Evolutionary conservation across 2,888 invertebrate genomes (phyloP).

Genomic region (Seira musarum): DNA sequence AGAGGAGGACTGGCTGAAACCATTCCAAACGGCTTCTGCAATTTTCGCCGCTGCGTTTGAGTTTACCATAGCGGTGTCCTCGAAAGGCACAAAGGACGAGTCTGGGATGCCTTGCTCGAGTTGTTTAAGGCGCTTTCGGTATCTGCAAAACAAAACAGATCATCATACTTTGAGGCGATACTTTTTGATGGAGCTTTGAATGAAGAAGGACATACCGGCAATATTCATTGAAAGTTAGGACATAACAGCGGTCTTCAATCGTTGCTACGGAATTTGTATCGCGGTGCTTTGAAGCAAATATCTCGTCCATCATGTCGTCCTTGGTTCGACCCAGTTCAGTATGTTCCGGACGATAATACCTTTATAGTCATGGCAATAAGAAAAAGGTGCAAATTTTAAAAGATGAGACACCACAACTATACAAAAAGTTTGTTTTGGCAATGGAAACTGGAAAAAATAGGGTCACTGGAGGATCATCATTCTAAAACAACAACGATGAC

Average conservation of each 20-base stretch:
- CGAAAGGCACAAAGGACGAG: conserved; percentile 82
- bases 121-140: conserved; percentile 86
- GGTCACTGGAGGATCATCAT: conserved; percentile 82
- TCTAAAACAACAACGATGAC: conserved; percentile 74
- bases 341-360: conserved; percentile 99
- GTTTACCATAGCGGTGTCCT: conserved; percentile 60
- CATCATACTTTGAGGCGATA: no score
- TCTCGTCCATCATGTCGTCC: conserved; percentile 89
- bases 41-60: conserved; percentile 65
- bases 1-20: conserved; percentile 72
- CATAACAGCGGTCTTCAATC: conserved; percentile 98
- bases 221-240: conserved; percentile 96
- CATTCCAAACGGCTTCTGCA: conserved; percentile 67
- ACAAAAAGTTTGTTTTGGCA: neutral
- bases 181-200: neutral
- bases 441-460: no score
- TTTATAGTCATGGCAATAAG: conserved; percentile 42
- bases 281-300: conserved; percentile 95
- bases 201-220: conserved; percentile 90
- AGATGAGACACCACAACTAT: no score
- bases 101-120: conserved; percentile 83
- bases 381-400: no score
- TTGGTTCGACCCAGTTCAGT: conserved; percentile 90
- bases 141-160: conserved; percentile 77
- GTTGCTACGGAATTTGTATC: conserved; percentile 97